phyloP scores from a whole-genome alignment of 2,113 vertebrate genomes.

The Myrmophylax atrothorax region DNA sequence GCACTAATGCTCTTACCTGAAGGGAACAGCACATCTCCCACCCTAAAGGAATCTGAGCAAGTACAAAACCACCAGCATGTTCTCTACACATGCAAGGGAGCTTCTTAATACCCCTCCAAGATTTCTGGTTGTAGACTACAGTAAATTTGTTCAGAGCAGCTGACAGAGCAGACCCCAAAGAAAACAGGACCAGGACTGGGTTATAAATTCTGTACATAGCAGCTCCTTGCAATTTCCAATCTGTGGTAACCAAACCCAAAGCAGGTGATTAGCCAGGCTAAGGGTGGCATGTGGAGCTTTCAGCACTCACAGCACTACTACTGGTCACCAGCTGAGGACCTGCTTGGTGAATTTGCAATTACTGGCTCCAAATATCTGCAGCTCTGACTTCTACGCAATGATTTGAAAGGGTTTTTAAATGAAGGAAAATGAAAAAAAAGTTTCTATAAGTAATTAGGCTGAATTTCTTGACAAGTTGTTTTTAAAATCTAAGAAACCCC shows the following conservation, averaged over 20 bases:
- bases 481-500: background rate
- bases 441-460: background rate
- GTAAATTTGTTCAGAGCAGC: constrained; percentile 24
- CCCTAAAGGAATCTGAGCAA: background rate
- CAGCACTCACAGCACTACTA: constrained; percentile 23
- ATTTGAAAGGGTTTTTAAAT: background rate
- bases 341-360: background rate
- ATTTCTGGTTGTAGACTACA: background rate
- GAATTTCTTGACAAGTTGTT: background rate
- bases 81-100: background rate
- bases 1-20: background rate
- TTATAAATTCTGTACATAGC: constrained; percentile 55
- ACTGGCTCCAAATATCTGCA: background rate
- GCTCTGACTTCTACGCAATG: background rate
- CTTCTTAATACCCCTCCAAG: background rate
- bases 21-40: background rate
- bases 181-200: background rate
- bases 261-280: background rate
- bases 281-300: constrained; percentile 36
- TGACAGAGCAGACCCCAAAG: constrained; percentile 54
- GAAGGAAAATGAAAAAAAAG: background rate
- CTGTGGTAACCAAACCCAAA: constrained; percentile 27
- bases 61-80: background rate
- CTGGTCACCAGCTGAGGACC: background rate
- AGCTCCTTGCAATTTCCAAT: constrained; percentile 51